These are phyloP conservation scores for Falco biarmicus DNA, from an alignment of 2,797 vertebrate species.

Conservation along the genomic window DNA sequence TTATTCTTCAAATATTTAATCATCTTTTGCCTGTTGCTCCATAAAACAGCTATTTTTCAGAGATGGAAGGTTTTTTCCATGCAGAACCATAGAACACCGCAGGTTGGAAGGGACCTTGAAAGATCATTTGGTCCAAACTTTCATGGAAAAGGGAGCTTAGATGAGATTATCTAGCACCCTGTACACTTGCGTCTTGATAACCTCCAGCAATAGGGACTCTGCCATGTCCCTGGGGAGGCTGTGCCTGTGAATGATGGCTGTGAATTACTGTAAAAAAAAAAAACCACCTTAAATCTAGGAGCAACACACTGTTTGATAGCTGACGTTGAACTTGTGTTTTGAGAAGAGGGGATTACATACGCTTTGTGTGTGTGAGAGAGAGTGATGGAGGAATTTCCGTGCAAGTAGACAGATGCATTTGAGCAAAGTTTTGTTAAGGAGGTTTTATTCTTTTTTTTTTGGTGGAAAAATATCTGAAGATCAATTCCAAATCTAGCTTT, in stretches of 20 bases:
- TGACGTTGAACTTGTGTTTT: background rate
- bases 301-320: background rate
- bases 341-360: background rate
- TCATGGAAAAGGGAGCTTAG: fast-evolving
- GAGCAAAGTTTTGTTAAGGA: background rate
- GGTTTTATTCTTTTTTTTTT: background rate
- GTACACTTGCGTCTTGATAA: background rate
- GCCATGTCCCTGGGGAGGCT: background rate
- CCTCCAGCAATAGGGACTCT: background rate
- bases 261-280: background rate
- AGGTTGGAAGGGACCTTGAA: background rate
- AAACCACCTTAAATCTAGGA: background rate
- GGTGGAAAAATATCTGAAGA: background rate
- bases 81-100: background rate
- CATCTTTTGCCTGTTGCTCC: background rate
- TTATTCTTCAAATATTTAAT: background rate
- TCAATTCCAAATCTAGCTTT: background rate
- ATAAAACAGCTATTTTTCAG: no score
- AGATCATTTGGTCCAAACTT: background rate
- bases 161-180: background rate
- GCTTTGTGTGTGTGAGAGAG: background rate
- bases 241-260: background rate
- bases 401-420: background rate
- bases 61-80: no score
- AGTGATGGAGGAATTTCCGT: background rate